Evolutionary conservation across 2,888 invertebrate genomes (phyloP), one percentile per base, ranked within the genome.

Genomic region (Drosophila austrosaltans): DNA sequence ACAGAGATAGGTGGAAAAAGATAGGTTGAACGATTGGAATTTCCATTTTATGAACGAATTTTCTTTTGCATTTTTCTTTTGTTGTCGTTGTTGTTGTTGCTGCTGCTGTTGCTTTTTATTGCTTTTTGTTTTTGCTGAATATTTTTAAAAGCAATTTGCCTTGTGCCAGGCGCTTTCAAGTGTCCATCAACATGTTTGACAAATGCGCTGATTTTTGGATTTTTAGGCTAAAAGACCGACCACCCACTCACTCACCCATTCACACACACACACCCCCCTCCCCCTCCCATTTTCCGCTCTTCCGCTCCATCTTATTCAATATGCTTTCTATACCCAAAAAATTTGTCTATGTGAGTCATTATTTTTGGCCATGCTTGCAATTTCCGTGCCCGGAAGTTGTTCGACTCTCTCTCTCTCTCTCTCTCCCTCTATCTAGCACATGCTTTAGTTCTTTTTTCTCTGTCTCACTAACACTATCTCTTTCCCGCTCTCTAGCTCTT

Each of bases 351-450:
- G 76, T 69, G 75, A 87, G 72, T 84, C 87, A 83, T 83, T 83
- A 83, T 87, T 87, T 87, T 87, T 84, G 87, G 82, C 73, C 76
- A 82, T 82, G 87, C 77, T 83, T 82, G 82, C 83, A 87, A 83
- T 83, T 83, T 83, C 87, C 87, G 83, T 66, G 75, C 40, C 75
- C 74, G 74, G 74, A 75, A 75, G 74, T 74, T 69, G 74, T 75
- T 69, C 54, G 66, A 30, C 62, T 60, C 40, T 22, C 25, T 48
- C 44, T 20, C 8, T 48, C 44, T 20, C 8, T 44, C 7, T 44
- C 44, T 44, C 20, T 44, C 2, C 16, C 6, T 20, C n/a, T 44
- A 16, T 16, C 22, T 48, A 2, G 12, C 40, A 3, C n/a, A n/a
- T 20, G 20, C 20, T 20, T 5, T 30, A 30, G 4, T 10, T 20